Evolutionary conservation across 2,888 invertebrate species (phyloP).

Genomic region (Tiliacea aurago): DNA sequence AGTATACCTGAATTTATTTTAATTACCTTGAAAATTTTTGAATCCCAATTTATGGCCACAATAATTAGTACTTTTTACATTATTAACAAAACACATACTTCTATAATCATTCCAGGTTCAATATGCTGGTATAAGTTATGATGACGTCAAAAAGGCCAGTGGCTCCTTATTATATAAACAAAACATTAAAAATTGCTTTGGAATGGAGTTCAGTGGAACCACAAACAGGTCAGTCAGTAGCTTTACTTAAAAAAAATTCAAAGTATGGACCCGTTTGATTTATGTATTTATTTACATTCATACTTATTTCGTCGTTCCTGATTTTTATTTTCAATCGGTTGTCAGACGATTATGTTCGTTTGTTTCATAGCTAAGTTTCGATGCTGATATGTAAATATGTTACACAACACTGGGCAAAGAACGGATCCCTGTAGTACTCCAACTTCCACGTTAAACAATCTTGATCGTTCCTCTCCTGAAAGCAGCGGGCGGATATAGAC

Average conservation of each 20-base stretch:
- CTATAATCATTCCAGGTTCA: conserved; percentile 70
- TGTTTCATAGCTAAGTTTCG: neutral
- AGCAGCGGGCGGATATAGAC: neutral
- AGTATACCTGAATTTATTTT: conserved; percentile 59
- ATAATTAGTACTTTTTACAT: neutral
- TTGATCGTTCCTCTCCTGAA: neutral
- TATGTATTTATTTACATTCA: too few relatives aligned
- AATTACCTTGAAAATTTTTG: neutral
- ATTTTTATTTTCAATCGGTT: neutral
- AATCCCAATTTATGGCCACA: neutral
- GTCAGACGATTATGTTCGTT: too few relatives aligned
- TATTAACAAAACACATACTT: too few relatives aligned
- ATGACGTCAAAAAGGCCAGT: conserved; percentile 68
- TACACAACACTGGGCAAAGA: neutral
- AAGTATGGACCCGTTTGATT: neutral
- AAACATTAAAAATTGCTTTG: conserved; percentile 58
- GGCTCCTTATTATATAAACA: conserved; percentile 55
- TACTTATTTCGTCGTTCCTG: neutral
- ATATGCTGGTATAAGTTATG: conserved; percentile 72
- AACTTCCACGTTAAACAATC: neutral
- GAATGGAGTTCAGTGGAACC: conserved; percentile 79
- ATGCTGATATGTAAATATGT: neutral
- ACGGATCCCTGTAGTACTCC: conserved; percentile 2
- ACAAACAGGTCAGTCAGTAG: conserved; percentile 69
- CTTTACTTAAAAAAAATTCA: too few relatives aligned